Base-by-base conservation (phyloP, 1,140 invertebrate genomes). In the Harlomillsia oculata region DNA sequence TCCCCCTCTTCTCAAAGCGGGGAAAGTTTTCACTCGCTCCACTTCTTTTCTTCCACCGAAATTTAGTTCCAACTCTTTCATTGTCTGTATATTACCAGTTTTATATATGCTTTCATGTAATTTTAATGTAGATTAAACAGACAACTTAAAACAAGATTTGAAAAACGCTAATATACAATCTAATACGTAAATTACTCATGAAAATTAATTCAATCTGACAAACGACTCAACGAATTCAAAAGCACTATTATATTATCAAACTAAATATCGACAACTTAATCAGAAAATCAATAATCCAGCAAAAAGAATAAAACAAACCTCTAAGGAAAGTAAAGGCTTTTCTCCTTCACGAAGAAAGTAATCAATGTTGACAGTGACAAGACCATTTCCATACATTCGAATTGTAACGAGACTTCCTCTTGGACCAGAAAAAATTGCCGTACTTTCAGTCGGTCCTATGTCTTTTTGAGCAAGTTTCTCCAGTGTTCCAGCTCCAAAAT, bases 1-100 rank as follows among this genome's bases (percentile, higher is more conserved):
- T 73, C 83, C 82, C 69, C 84, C 85, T 75, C 85, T 76, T 77
- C 84, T 86, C 71, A 89, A 78, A 55, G 84, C 78, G 70, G 85
- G 85, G 69, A 88, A 82, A 71, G 83, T 78, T 76, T 88, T 88
- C 71, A 82, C 80, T 69, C 83, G 79, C 69, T 78, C 76, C 69
- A 82, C 82, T 72, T 80, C 78, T 75, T 87, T 77, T 70, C 78
- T 79, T 71, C 80, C 76, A 68, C 76, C 76, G 72, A 87, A 72
- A 68, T 80, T 80, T 69, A 77, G 78, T 80, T 87, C 84, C 78
- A 89, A 77, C 63, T 72, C 71, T 65, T 75, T 72, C 68, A 72
- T 73, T 71, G 77, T 75, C 77, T 78, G 72, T 57, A 68, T 5
- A 23, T 50, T 26, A n/a, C n/a, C n/a, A n/a, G n/a, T n/a, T n/a